A percentile compares a stretch with the other conserved stretches of the same genome.
Conservation (phyloP, 2,797 vertebrate genomes). For the Myotis daubentonii region DNA sequence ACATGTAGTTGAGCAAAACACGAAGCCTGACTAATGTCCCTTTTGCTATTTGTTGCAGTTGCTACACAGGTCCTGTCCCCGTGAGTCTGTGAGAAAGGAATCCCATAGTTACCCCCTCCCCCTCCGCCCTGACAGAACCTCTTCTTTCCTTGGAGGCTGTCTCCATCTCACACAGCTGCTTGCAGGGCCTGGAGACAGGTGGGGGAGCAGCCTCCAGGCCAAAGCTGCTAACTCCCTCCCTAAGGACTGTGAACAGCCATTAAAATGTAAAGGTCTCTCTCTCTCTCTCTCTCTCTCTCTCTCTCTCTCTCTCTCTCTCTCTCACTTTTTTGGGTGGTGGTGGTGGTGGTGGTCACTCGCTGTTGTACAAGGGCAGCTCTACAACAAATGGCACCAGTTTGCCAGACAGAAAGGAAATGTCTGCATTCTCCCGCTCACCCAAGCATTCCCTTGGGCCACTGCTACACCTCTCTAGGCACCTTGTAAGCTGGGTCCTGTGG, state of each 20-base stretch:
- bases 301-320: too few species aligned
- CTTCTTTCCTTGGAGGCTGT: conserved; percentile 80
- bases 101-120: neutral
- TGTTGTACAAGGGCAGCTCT: neutral
- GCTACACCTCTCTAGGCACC: neutral
- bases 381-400: neutral
- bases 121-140: neutral
- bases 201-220: conserved; percentile 59
- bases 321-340: neutral
- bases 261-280: conserved; percentile 52
- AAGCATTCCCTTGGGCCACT: neutral
- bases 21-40: neutral
- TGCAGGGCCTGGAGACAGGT: conserved; percentile 76
- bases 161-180: conserved; percentile 72
- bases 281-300: too few species aligned
- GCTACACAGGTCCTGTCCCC: conserved; percentile 55
- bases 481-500: neutral
- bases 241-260: conserved; percentile 62
- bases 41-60: conserved; percentile 45
- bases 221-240: conserved; percentile 68
- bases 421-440: neutral
- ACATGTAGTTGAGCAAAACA: neutral
- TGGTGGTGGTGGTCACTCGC: neutral
- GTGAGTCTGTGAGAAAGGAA: conserved; percentile 37
- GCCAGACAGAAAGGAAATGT: neutral